A percentile compares a stretch with the other conserved stretches of the same genome.
Evolutionary conservation across 2,888 invertebrate species (phyloP).

Genomic region (Tribolium freemani): DNA sequence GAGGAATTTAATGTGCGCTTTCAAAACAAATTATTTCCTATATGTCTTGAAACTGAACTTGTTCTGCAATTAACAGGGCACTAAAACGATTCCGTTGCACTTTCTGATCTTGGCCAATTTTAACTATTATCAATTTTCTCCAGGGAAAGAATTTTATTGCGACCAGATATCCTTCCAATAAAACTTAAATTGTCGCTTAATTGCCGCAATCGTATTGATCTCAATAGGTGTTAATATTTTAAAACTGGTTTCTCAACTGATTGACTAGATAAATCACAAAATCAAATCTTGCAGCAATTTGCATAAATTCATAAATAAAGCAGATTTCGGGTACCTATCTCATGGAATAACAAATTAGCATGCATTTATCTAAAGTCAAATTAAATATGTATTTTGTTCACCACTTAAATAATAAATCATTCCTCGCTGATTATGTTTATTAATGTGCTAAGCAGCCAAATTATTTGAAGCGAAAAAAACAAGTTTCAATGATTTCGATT

Average conservation of each 20-base stretch:
- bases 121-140: background rate
- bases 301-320: background rate
- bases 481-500: too few species aligned
- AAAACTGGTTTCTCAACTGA: background rate
- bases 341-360: background rate
- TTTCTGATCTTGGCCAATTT: background rate
- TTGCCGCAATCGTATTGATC: background rate
- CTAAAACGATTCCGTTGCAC: slow-evolving; percentile 19
- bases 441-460: background rate
- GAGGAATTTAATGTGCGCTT: slow-evolving; percentile 38
- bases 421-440: background rate
- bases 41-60: slow-evolving; percentile 31
- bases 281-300: background rate
- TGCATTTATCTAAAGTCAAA: background rate
- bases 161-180: background rate
- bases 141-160: background rate
- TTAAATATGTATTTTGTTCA: background rate
- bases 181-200: background rate
- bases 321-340: background rate
- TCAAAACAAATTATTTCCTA: slow-evolving; percentile 36
- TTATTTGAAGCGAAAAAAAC: background rate
- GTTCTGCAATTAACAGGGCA: slow-evolving; percentile 32
- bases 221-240: background rate
- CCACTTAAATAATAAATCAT: background rate
- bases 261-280: background rate